Percentiles rank a stretch among this genome's conserved stretches.
phyloP scores from a whole-genome alignment of 1,140 invertebrate species.

The Hyles vespertilio region DNA sequence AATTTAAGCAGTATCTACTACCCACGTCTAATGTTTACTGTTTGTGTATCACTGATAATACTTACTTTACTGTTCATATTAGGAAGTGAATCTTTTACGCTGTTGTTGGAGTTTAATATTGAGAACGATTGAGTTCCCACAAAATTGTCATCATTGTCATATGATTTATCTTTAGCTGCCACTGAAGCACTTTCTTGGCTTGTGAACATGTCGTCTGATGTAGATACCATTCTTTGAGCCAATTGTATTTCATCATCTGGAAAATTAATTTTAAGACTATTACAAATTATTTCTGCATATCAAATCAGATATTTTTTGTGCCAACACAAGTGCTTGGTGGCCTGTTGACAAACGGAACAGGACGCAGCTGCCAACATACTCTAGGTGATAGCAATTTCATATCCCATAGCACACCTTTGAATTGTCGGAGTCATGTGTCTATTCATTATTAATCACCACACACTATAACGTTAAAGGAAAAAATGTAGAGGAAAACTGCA shows the following conservation, averaged over 20 bases:
- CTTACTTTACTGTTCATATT: too few relatives aligned
- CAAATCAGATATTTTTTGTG: neutral
- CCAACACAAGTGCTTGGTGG: too few relatives aligned
- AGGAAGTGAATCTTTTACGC: neutral
- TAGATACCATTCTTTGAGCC: conserved; percentile 44
- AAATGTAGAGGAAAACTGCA: too few relatives aligned
- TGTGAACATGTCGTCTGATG: conserved; percentile 50
- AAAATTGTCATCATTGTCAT: conserved; percentile 21
- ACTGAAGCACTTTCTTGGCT: conserved; percentile 36
- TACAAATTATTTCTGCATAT: neutral
- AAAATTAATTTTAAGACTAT: conserved; percentile 13
- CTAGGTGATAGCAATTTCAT: too few relatives aligned
- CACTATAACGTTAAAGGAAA: too few relatives aligned
- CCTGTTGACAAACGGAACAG: too few relatives aligned
- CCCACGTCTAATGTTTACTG: conserved; percentile 30
- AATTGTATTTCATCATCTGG: conserved; percentile 58
- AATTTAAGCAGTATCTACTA: conserved; percentile 5
- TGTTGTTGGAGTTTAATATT: conserved; percentile 28
- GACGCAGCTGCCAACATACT: too few relatives aligned
- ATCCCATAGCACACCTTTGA: too few relatives aligned
- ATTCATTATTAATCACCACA: too few relatives aligned
- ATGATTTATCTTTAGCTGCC: conserved; percentile 6
- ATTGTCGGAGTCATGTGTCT: too few relatives aligned
- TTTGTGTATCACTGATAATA: neutral
- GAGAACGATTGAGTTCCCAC: conserved; percentile 50